A percentile compares a stretch with the other conserved stretches of the same genome.
Conservation (phyloP, 2,113 vertebrate genomes). For the Onychostoma macrolepis region DNA sequence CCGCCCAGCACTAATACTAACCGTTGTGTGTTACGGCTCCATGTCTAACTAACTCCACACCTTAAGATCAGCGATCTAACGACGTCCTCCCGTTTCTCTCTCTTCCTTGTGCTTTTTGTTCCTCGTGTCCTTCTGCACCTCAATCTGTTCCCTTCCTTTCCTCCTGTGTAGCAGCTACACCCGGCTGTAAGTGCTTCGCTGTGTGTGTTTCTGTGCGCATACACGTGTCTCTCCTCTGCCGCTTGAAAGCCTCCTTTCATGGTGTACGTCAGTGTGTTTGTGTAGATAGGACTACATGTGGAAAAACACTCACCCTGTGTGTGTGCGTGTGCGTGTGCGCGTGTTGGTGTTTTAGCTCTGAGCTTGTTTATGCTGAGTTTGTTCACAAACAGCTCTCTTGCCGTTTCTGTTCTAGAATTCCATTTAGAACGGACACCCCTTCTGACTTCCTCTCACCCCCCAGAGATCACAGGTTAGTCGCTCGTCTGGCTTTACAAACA, state of each 20-base stretch:
- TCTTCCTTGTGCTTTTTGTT: slow-evolving; percentile 48
- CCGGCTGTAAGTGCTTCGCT: slow-evolving; percentile 47
- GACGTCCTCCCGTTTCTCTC: slow-evolving; percentile 44
- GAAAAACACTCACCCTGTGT: background rate
- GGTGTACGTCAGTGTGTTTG: slow-evolving; percentile 49
- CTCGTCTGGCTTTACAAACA: slow-evolving; percentile 83
- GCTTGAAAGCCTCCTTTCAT: slow-evolving; percentile 33
- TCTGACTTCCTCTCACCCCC: slow-evolving; percentile 99
- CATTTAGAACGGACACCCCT: slow-evolving; percentile 99
- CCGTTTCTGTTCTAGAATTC: slow-evolving; percentile 98
- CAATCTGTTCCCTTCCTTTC: slow-evolving; percentile 26
- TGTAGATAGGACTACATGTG: slow-evolving; percentile 44
- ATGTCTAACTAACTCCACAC: slow-evolving; percentile 3
- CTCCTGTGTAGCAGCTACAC: slow-evolving; percentile 44
- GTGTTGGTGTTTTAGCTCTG: slow-evolving; percentile 9
- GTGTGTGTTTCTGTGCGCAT: slow-evolving; percentile 42
- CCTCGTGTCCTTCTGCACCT: slow-evolving; percentile 50
- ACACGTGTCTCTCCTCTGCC: slow-evolving; percentile 7
- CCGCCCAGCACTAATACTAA: background rate
- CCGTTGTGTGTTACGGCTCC: background rate
- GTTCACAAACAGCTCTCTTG: slow-evolving; percentile 69
- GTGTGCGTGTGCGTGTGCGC: slow-evolving; percentile 11
- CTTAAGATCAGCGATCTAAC: slow-evolving; percentile 6
- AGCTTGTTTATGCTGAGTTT: slow-evolving; percentile 51
- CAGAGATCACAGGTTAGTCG: slow-evolving; percentile 98